Base-by-base conservation (phyloP, 2,888 invertebrate genomes). In the Pandemis heparana region DNA sequence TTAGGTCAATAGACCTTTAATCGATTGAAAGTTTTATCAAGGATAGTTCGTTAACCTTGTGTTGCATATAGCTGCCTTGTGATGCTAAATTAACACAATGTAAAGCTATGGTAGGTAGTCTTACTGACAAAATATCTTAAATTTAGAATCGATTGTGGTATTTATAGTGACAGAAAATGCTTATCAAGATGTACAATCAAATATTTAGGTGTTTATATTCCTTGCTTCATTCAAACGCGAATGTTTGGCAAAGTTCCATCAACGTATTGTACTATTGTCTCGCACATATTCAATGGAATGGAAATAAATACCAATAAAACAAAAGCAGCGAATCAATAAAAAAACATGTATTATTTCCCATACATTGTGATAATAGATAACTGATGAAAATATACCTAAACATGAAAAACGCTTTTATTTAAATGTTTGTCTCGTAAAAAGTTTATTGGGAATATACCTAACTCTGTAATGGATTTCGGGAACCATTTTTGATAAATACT, bases 291-390 rank as follows among this genome's bases (percentile, higher is more conserved):
- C 39, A 16, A 67, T 67, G 9, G 41, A 43, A 67, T 59, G 41
- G 53, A 43, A 67, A 67, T 6, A 43, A 53, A 43, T 14, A 41
- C 1, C 46, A 59, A 67, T 67, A 12, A 41, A 43, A 67, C 67
- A 43, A 67, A 67, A 67, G 67, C 32, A 56, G 14, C 43, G 14
- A 67, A 67, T 59, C 59, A 32, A 43, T 67, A 67, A 43, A 66
- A 14, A 53, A 39, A 59, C 59, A 67, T 14, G 67, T 43, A n/a
- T 51, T 39, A 18, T 59, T 23, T 67, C 56, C 14, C 43, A 67
- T 23, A n/a, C n/a, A n/a, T n/a, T n/a, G 43, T 16, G 43, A 43
- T 3, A 5, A 5, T 1, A 41, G 41, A 23, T 43, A 0, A 2
- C 10, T 14, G 53, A 53, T 53, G 18, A 53, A 53, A 43, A 43